phyloP scores from a whole-genome alignment of 2,888 invertebrate genomes.

The Synergus gifuensis region DNA sequence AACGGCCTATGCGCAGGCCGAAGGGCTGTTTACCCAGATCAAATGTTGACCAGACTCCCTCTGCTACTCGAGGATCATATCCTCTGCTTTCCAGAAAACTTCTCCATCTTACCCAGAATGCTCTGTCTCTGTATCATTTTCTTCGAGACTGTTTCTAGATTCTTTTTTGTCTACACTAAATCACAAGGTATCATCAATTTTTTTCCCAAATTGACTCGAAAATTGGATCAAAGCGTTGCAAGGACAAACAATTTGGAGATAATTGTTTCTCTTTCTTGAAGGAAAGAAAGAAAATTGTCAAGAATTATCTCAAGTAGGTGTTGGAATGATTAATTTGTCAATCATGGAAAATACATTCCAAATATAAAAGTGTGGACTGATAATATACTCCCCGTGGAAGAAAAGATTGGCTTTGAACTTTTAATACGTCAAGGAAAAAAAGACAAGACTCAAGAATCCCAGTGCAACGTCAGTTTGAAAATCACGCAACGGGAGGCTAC shows the following conservation, averaged over 20 bases:
- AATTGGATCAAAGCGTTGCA: no score
- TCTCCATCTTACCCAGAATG: conserved; percentile 23
- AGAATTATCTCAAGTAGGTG: background rate
- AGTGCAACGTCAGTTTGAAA: conserved; percentile 56
- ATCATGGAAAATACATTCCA: background rate
- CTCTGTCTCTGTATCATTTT: conserved; percentile 16
- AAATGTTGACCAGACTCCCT: conserved; percentile 73
- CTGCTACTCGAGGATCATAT: conserved; percentile 64
- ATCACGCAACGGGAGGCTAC: conserved; percentile 61
- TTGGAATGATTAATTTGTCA: background rate
- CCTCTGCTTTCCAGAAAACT: conserved; percentile 59
- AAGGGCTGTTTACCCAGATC: conserved; percentile 68
- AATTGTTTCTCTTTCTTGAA: no score
- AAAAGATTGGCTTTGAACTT: conserved; percentile 18
- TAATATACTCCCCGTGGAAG: conserved; percentile 42
- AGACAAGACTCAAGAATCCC: conserved; percentile 26
- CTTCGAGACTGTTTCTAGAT: background rate
- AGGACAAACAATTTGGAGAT: no score
- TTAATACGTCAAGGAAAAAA: conserved; percentile 43
- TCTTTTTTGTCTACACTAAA: background rate
- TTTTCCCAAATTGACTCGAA: no score
- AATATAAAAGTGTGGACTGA: conserved; percentile 30
- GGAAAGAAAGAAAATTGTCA: background rate
- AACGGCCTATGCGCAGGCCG: conserved; percentile 59
- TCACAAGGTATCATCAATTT: no score